A percentile compares a stretch with the other conserved stretches of the same genome.
Conservation (phyloP, 2,113 vertebrate species). For the Aleadryas rufinucha region DNA sequence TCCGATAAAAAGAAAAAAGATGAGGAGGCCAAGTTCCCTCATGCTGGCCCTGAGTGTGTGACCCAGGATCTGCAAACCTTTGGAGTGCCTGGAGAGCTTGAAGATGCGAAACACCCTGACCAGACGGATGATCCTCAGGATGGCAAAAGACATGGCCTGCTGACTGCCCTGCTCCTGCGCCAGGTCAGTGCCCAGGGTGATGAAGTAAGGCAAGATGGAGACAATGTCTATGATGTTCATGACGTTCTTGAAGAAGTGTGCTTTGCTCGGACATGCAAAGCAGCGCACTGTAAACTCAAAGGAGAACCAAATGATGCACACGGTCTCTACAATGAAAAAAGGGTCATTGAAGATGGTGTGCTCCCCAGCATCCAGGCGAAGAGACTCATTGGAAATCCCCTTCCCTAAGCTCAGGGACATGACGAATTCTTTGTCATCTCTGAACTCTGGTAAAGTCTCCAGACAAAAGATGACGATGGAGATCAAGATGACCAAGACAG, state of each 20-base stretch:
- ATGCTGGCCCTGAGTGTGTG: constrained; percentile 96
- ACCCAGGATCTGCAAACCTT: constrained; percentile 97
- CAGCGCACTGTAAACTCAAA: constrained; percentile 97
- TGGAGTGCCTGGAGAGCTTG: constrained; percentile 96
- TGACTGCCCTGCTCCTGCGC: constrained; percentile 85
- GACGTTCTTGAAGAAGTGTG: constrained; percentile 94
- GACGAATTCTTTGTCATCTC: constrained; percentile 89
- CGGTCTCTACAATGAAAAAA: constrained; percentile 98
- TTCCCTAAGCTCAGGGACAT: constrained; percentile 68
- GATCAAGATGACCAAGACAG: constrained; percentile 95
- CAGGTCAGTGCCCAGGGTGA: constrained; percentile 95
- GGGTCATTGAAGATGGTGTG: constrained; percentile 96
- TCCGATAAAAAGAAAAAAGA: constrained; percentile 98
- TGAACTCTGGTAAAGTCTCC: constrained; percentile 94
- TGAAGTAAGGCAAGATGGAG: constrained; percentile 99
- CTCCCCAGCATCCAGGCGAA: constrained; percentile 72
- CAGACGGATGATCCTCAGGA: constrained; percentile 94
- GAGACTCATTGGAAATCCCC: constrained; percentile 75
- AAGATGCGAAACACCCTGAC: constrained; percentile 98
- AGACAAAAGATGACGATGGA: constrained; percentile 98
- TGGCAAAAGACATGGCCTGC: constrained; percentile 98
- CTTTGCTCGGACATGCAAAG: constrained; percentile 94
- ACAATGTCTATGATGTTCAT: constrained; percentile 99
- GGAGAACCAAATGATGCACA: constrained; percentile 99
- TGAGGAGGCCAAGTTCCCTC: constrained; percentile 95